Conservation (phyloP, 2,113 vertebrate species). For the Notechis scutatus region DNA sequence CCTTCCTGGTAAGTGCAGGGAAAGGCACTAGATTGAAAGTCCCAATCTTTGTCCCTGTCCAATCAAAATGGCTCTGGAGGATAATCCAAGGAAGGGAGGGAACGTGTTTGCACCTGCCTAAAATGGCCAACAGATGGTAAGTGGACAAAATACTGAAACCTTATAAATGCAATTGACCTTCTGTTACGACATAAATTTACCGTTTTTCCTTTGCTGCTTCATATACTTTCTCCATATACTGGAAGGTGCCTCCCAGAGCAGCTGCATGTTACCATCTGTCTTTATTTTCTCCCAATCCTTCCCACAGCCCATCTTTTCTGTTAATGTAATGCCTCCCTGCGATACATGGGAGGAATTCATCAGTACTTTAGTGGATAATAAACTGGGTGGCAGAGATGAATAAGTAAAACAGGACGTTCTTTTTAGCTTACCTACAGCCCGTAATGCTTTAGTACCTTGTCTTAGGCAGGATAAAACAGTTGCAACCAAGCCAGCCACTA, state of each 20-base stretch:
- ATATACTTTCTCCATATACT: background rate
- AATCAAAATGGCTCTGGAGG: background rate
- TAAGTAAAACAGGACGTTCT: slow-evolving; percentile 46
- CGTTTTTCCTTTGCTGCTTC: background rate
- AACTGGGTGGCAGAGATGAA: slow-evolving; percentile 28
- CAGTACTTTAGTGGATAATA: slow-evolving; percentile 20
- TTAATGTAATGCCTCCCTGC: background rate
- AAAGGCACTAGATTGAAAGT: background rate
- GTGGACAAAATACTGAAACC: background rate
- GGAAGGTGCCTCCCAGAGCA: background rate
- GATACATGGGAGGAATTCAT: slow-evolving; percentile 24
- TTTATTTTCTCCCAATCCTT: background rate
- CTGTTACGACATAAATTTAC: background rate
- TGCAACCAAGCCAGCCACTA: background rate
- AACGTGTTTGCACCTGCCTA: background rate
- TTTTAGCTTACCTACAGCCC: slow-evolving; percentile 40
- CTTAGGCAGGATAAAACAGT: background rate
- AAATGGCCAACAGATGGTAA: background rate
- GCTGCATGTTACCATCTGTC: background rate
- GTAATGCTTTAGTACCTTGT: background rate
- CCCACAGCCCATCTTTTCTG: background rate
- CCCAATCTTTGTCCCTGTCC: background rate
- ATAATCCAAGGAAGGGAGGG: background rate
- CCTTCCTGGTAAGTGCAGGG: background rate
- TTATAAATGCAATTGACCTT: background rate